Base-by-base conservation (phyloP, 1,140 invertebrate species). In the Drosophila subobscura region DNA sequence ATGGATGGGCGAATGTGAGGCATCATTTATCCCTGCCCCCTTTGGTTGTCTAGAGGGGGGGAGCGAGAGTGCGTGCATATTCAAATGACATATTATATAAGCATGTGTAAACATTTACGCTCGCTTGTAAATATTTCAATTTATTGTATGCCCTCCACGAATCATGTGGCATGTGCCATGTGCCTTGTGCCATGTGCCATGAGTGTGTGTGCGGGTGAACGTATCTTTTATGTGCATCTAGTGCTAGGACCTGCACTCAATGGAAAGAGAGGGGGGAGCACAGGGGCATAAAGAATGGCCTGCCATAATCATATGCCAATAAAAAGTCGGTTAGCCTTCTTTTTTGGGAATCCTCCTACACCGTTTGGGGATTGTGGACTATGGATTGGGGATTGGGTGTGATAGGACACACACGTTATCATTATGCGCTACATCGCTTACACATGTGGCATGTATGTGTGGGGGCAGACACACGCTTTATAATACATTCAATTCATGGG, bases 401-500 rank as follows among this genome's bases (percentile, higher is more conserved):
- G 25, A 27, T 6, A 6, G 25, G 33, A 37, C 33, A 54, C 33
- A 54, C 65, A 72, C 84, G 78, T 83, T 88, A 88, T 88, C 83
- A 88, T 88, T 88, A 88, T 88, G 81, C 83, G 81, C 81, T 85
- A 85, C 80, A 85, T 79, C 80, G 78, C 72, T 80, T 77, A 77
- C 80, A 65, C 80, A 80, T 68, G 68, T 64, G 76, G 59, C 67
- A 58, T 22, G 16, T 45, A 45, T 20, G 37, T 50, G 53, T 53
- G 63, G 25, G 33, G 23, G 46, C 27, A 42, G 22, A 16, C 27
- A 49, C 44, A 53, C 52, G 72, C 75, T 83, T 77, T 76, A 86
- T 88, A 86, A 88, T 88, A 88, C 81, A 83, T 88, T 86, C 78
- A 88, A 88, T 88, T 88, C 83, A 88, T 88, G 84, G 83, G 75